Evolutionary conservation across 2,888 invertebrate species (phyloP).

Genomic region (Chymomyza procnemis): DNA sequence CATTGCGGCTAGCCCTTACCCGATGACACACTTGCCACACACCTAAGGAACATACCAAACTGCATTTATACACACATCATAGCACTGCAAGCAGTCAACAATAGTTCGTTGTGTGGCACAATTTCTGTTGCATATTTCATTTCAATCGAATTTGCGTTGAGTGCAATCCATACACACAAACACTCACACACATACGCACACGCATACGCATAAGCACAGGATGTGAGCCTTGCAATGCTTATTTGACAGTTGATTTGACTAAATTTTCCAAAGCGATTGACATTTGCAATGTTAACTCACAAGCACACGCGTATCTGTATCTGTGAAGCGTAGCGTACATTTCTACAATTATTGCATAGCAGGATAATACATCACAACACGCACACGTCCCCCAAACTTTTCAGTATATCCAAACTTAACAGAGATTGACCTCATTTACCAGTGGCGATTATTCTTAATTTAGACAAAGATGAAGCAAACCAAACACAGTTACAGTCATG

Average conservation of each 20-base stretch:
- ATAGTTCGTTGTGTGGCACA: slow-evolving; percentile 54
- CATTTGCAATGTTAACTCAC: slow-evolving; percentile 52
- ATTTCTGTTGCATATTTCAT: slow-evolving; percentile 72
- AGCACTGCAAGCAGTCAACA: slow-evolving; percentile 12
- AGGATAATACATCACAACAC: background rate
- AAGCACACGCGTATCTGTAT: background rate
- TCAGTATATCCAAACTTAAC: slow-evolving; percentile 20
- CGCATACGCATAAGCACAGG: slow-evolving; percentile 13
- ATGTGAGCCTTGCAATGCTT: slow-evolving; percentile 59
- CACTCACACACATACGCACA: slow-evolving; percentile 16
- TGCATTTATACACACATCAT: slow-evolving; percentile 40
- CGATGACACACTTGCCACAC: slow-evolving; percentile 35
- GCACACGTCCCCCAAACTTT: too few species aligned
- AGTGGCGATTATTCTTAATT: too few species aligned
- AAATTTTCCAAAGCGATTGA: slow-evolving; percentile 70
- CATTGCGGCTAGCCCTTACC: slow-evolving; percentile 24
- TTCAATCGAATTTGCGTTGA: slow-evolving; percentile 73
- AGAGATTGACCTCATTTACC: too few species aligned
- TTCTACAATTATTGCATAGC: background rate
- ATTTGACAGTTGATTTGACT: slow-evolving; percentile 74
- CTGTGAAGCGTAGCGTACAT: background rate
- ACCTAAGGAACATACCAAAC: slow-evolving; percentile 39
- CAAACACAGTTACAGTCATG: too few species aligned
- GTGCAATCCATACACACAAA: slow-evolving; percentile 50
- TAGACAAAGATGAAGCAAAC: too few species aligned